Conservation (phyloP, 1,140 invertebrate genomes). For the Anastrepha obliqua region DNA sequence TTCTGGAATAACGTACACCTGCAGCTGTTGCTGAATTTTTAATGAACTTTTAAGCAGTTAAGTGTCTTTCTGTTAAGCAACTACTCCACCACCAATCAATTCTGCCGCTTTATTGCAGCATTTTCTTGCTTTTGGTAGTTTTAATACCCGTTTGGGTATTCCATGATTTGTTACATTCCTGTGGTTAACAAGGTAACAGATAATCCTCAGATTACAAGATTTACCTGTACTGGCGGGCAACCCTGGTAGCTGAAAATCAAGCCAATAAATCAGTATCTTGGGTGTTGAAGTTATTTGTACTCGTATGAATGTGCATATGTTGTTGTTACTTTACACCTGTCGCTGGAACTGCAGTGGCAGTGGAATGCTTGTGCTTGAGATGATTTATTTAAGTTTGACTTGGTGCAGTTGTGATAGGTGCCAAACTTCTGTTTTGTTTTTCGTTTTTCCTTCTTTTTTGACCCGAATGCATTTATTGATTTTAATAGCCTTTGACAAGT, state of each 20-base stretch:
- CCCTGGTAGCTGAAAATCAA: neutral
- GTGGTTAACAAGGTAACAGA: neutral
- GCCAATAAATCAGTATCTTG: conserved; percentile 24
- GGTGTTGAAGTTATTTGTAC: neutral
- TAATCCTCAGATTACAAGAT: conserved; percentile 31
- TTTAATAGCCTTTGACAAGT: conserved; percentile 9
- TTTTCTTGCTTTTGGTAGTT: no score
- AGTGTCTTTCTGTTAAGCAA: no score
- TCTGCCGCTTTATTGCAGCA: no score
- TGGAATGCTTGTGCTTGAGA: neutral
- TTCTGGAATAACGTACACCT: no score
- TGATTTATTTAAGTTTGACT: neutral
- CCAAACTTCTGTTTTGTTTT: neutral
- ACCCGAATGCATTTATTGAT: neutral
- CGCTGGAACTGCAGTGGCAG: neutral
- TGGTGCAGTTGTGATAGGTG: neutral
- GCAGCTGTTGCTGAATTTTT: no score
- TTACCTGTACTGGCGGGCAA: neutral
- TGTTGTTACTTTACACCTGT: neutral
- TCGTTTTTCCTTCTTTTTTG: neutral
- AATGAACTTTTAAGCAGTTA: no score
- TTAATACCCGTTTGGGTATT: no score
- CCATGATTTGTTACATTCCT: neutral
- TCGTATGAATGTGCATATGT: neutral
- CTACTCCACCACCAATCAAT: no score